These are phyloP conservation scores for Uloborus diversus DNA, from an alignment of 1,140 invertebrate species.

Conservation along the genomic window DNA sequence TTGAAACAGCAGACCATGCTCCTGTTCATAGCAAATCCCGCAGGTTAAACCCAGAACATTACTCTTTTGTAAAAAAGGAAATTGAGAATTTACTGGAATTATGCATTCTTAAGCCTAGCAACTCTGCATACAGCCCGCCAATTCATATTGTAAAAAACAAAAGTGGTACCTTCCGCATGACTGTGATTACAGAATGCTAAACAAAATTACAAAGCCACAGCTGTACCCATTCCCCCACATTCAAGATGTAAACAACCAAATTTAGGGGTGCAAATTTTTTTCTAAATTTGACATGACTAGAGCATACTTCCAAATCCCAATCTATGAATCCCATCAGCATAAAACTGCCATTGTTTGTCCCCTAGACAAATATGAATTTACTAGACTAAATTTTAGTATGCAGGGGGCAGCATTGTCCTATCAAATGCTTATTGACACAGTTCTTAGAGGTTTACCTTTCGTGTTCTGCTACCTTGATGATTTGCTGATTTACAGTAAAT, in stretches of 20 bases:
- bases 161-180: too few relatives aligned
- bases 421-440: conserved; percentile 29
- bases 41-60: too few relatives aligned
- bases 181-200: conserved; percentile 51
- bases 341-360: conserved; percentile 48
- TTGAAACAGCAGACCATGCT: too few relatives aligned
- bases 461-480: neutral
- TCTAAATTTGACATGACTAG: conserved; percentile 21
- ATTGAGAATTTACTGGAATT: too few relatives aligned
- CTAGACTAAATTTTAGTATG: conserved; percentile 51
- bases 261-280: conserved; percentile 35
- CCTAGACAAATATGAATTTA: conserved; percentile 46
- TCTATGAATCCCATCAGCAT: conserved; percentile 24
- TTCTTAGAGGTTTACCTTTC: neutral
- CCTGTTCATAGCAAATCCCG: too few relatives aligned
- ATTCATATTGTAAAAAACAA: too few relatives aligned
- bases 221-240: conserved; percentile 49
- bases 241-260: conserved; percentile 15
- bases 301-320: conserved; percentile 47
- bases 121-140: too few relatives aligned
- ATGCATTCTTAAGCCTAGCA: too few relatives aligned
- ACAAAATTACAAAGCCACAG: conserved; percentile 30
- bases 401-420: conserved; percentile 42
- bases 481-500: conserved; percentile 66
- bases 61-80: too few relatives aligned